A percentile compares a stretch with the other conserved stretches of the same genome.
Evolutionary conservation across 2,113 vertebrate species (phyloP).

Genomic region (Forbesichthys papilliferus): DNA sequence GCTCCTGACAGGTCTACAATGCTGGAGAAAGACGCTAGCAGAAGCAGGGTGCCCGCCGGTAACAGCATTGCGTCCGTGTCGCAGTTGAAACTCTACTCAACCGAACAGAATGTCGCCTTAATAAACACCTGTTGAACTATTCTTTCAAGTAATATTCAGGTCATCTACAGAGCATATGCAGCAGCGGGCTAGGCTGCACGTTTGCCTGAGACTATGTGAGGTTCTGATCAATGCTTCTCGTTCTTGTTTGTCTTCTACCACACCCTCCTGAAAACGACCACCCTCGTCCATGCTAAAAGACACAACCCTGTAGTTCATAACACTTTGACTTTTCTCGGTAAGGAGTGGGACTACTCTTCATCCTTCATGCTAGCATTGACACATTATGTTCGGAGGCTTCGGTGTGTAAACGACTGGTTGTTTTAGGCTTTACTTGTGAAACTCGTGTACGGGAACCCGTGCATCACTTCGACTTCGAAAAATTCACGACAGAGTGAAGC

Average conservation of each 20-base stretch:
- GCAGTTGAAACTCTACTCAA: conserved; percentile 25
- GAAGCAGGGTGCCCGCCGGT: conserved; percentile 43
- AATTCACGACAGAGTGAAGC: neutral
- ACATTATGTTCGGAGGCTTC: conserved; percentile 35
- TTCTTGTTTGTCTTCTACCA: conserved; percentile 69
- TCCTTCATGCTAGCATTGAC: conserved; percentile 42
- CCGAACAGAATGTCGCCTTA: conserved; percentile 24
- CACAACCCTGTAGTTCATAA: conserved; percentile 57
- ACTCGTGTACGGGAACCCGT: conserved; percentile 12
- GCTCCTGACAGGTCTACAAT: conserved; percentile 50
- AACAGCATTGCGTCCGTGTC: conserved; percentile 60
- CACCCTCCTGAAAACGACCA: conserved; percentile 75
- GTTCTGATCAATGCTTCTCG: conserved; percentile 58
- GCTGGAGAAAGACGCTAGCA: conserved; percentile 57
- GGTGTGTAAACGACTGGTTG: neutral
- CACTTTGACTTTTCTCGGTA: conserved; percentile 69
- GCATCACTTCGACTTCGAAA: conserved; percentile 15
- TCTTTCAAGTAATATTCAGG: conserved; percentile 16
- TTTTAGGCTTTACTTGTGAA: neutral
- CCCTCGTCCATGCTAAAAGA: conserved; percentile 64
- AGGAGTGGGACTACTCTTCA: conserved; percentile 64
- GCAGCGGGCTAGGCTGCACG: conserved; percentile 68
- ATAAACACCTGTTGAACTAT: conserved; percentile 44
- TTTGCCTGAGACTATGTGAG: conserved; percentile 75
- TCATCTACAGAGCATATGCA: conserved; percentile 57